Evolutionary conservation across 2,888 invertebrate genomes (phyloP), one percentile per base, ranked within the genome.

Genomic region (Anticlea derivata): DNA sequence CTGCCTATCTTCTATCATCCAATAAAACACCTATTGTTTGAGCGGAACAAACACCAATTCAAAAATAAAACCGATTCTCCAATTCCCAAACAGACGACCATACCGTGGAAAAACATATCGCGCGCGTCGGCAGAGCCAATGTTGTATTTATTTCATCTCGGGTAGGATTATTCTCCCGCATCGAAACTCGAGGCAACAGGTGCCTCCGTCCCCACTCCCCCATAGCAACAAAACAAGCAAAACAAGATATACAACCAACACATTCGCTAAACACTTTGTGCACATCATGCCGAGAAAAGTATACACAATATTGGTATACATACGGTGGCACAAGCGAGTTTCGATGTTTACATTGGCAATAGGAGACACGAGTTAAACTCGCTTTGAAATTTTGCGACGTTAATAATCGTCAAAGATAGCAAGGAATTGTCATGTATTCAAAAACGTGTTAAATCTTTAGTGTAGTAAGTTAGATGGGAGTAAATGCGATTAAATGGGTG

Each of bases 111-210:
- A 71, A 73, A 73, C 70, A 75, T 73, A 66, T 68, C 66, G 63
- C 60, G 55, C 66, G 62, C 67, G 60, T 66, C 69, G 51, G 63
- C 54, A 53, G 65, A 72, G 73, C 70, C 78, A 74, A 79, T 78
- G 76, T 76, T 79, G 80, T 83, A 82, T 84, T 84, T 87, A 86
- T 87, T 87, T 83, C 83, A 83, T 85, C 80, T 83, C 75, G 61
- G 72, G 58, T 54, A 70, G 80, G 84, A 87, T 88, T 86, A 86
- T 84, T 75, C 78, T 62, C 71, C 65, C 73, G 68, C 78, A 71
- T 72, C 75, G 77, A 70, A 78, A 70, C 70, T 70, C 65, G 70
- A 66, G 73, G 82, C 87, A 88, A 87, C 88, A 88, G 86, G 86
- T 88, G 81, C 76, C 71, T 48, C 58, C 66, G 53, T 56, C 46